A percentile compares a stretch with the other conserved stretches of the same genome.
Conservation (phyloP, 2,797 vertebrate genomes). For the Coregonus sp. region DNA sequence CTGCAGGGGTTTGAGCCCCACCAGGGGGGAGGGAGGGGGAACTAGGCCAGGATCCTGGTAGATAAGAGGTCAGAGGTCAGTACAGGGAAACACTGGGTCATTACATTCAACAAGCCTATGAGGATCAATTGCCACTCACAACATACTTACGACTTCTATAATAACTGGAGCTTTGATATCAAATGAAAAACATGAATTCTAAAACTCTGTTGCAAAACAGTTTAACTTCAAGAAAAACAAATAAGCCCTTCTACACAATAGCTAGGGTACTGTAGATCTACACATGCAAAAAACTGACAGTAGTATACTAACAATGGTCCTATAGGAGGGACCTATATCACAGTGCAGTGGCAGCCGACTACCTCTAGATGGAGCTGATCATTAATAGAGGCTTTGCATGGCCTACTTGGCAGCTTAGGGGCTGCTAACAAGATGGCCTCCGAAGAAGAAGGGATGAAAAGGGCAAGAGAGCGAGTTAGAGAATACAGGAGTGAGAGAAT, state of each 20-base stretch:
- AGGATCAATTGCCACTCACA: background rate
- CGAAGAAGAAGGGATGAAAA: background rate
- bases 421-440: background rate
- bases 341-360: background rate
- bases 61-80: background rate
- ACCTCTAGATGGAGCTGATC: slow-evolving; percentile 36
- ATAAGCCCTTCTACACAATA: background rate
- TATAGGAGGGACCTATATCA: background rate
- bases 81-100: background rate
- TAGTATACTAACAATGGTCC: background rate
- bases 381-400: slow-evolving; percentile 7
- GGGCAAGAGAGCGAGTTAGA: background rate
- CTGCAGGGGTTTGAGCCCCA: slow-evolving; percentile 88
- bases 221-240: background rate
- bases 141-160: background rate
- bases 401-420: background rate
- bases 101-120: background rate
- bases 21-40: slow-evolving; percentile 81
- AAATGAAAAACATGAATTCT: background rate
- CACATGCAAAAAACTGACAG: background rate
- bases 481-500: background rate
- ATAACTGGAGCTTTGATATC: background rate
- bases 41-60: slow-evolving; percentile 79
- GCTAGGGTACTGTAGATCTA: background rate
- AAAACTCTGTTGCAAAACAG: background rate